Evolutionary conservation across 2,888 invertebrate genomes (phyloP).

Genomic region (Heterodera filipjevi): DNA sequence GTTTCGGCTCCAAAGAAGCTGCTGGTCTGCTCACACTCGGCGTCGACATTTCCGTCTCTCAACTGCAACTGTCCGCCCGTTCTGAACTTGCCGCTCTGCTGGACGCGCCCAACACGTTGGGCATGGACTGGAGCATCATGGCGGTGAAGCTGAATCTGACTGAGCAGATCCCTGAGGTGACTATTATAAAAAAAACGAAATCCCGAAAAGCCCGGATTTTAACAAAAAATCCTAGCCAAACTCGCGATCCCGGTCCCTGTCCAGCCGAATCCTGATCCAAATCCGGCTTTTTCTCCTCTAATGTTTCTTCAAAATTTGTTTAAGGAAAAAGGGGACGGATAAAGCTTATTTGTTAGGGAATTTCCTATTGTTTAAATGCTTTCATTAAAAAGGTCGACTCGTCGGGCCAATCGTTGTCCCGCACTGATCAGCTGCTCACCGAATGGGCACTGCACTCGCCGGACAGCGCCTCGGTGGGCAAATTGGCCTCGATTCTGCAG

Average conservation of each 20-base stretch:
- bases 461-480: slow-evolving; percentile 68
- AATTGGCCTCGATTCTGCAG: slow-evolving; percentile 71
- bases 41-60: slow-evolving; percentile 71
- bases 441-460: slow-evolving; percentile 68
- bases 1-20: slow-evolving; percentile 71
- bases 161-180: slow-evolving; percentile 70
- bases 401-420: slow-evolving; percentile 64
- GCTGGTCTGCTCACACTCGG: slow-evolving; percentile 68
- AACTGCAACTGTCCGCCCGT: slow-evolving; percentile 72
- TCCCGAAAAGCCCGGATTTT: no score
- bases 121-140: slow-evolving; percentile 71
- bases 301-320: not conserved
- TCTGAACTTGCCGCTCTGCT: slow-evolving; percentile 68
- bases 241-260: no score
- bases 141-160: slow-evolving; percentile 70
- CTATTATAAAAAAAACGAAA: no score
- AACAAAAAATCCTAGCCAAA: no score
- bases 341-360: no score
- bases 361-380: no score
- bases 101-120: slow-evolving; percentile 70
- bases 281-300: no score
- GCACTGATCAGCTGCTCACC: slow-evolving; percentile 68
- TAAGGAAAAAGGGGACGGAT: no score
- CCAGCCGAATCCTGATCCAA: no score
- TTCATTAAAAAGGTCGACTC: slow-evolving; percentile 54